Evolutionary conservation across 2,797 vertebrate genomes (phyloP).

Genomic region (Centroberyx gerrardi): DNA sequence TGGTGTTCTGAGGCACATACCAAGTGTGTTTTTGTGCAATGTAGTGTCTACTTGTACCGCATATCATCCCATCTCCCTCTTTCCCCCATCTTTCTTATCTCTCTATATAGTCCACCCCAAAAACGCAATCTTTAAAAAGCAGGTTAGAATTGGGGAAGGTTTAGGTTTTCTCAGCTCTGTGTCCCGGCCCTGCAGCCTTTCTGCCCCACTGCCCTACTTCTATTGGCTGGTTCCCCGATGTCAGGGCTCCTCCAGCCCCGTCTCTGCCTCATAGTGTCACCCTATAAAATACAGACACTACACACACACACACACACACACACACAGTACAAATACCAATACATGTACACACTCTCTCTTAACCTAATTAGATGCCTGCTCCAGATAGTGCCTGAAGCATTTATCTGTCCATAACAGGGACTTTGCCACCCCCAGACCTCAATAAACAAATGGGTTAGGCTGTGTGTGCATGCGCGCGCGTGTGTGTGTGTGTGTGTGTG

Average conservation of each 20-base stretch:
- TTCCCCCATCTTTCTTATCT: not conserved
- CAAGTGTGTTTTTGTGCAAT: not conserved
- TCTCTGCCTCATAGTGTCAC: conserved; percentile 24
- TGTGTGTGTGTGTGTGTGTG: conserved; percentile 6
- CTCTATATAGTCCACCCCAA: not conserved
- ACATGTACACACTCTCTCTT: conserved; percentile 55
- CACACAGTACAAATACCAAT: conserved; percentile 26
- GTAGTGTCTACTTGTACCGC: not conserved
- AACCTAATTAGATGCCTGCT: conserved; percentile 52
- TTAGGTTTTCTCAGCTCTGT: conserved; percentile 38
- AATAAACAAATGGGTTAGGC: conserved; percentile 55
- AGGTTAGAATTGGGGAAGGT: conserved; percentile 32
- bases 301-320: conserved; percentile 6
- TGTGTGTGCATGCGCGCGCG: not conserved
- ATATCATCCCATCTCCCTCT: not conserved
- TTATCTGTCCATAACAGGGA: conserved; percentile 41
- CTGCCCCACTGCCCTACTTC: conserved; percentile 74
- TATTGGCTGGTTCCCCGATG: conserved; percentile 37
- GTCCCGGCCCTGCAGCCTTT: conserved; percentile 32
- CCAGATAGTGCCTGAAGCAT: conserved; percentile 32
- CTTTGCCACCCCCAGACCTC: conserved; percentile 7
- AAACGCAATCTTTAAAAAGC: conserved; percentile 34
- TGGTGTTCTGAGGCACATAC: not conserved
- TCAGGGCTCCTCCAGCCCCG: conserved; percentile 4
- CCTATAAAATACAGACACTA: conserved; percentile 13